These are phyloP conservation scores for Loriculus beryllinus DNA, from an alignment of 2,797 vertebrate genomes.

Conservation along the genomic window DNA sequence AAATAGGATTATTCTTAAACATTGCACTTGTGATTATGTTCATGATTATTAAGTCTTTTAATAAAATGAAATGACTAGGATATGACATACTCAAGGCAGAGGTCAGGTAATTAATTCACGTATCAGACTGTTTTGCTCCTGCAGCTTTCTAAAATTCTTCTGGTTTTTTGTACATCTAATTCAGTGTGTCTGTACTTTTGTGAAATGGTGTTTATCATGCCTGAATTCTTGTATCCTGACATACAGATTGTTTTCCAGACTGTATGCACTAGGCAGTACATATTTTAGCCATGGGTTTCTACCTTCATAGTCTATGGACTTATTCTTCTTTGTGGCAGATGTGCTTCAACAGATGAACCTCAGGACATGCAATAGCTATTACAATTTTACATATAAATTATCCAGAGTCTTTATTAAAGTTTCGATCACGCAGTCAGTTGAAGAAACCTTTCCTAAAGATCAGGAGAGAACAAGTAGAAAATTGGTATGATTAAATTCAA, in stretches of 20 bases:
- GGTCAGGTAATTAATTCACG: constrained; percentile 56
- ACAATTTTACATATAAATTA: neutral
- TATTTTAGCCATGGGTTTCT: neutral
- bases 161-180: neutral
- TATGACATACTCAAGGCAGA: constrained; percentile 45
- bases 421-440: neutral
- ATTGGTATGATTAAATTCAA: neutral
- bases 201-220: neutral
- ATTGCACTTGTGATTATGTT: constrained; percentile 18
- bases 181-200: neutral
- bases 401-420: neutral
- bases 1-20: constrained; percentile 53
- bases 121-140: constrained; percentile 28
- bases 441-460: neutral
- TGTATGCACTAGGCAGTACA: neutral
- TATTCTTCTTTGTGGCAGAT: neutral
- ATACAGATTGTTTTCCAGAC: neutral
- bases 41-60: constrained; percentile 51
- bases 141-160: constrained; percentile 41
- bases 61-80: constrained; percentile 37
- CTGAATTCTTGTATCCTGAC: neutral
- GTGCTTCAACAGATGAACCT: neutral
- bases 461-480: neutral
- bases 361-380: neutral
- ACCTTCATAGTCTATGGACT: neutral